These are phyloP conservation scores for Cyclophora punctaria DNA, from an alignment of 2,888 invertebrate species.

Conservation along the genomic window DNA sequence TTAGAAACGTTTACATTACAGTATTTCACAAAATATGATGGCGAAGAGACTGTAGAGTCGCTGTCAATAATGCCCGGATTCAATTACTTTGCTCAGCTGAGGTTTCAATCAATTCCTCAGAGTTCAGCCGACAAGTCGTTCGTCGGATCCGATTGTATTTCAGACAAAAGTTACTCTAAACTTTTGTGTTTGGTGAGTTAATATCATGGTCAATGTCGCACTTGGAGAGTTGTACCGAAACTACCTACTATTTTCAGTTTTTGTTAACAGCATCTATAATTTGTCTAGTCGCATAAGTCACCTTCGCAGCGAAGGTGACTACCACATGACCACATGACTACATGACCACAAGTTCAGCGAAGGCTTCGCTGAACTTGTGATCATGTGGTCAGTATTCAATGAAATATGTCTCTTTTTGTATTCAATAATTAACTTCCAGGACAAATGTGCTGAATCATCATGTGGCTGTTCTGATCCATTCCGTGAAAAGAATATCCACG, in stretches of 20 bases:
- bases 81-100: slow-evolving; percentile 36
- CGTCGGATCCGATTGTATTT: slow-evolving; percentile 24
- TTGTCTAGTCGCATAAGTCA: too few species aligned
- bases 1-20: slow-evolving; percentile 14
- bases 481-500: slow-evolving; percentile 1
- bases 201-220: background rate
- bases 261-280: too few species aligned
- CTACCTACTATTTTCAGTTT: too few species aligned
- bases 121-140: slow-evolving; percentile 26
- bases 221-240: background rate
- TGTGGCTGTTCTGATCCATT: slow-evolving; percentile 53
- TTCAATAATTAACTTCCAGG: slow-evolving; percentile 25
- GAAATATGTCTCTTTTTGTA: background rate
- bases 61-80: slow-evolving; percentile 30
- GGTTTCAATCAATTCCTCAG: slow-evolving; percentile 34
- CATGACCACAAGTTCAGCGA: too few species aligned
- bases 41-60: slow-evolving; percentile 35
- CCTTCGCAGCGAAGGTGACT: too few species aligned
- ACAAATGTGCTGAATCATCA: slow-evolving; percentile 37
- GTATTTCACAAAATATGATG: slow-evolving; percentile 42
- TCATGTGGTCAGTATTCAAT: too few species aligned
- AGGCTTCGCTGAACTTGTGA: too few species aligned
- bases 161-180: slow-evolving; percentile 24
- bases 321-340: too few species aligned
- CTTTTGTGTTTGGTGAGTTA: slow-evolving; percentile 30